These are phyloP conservation scores for Saccostrea cuccullata DNA, from an alignment of 1,140 invertebrate species.

Conservation along the genomic window DNA sequence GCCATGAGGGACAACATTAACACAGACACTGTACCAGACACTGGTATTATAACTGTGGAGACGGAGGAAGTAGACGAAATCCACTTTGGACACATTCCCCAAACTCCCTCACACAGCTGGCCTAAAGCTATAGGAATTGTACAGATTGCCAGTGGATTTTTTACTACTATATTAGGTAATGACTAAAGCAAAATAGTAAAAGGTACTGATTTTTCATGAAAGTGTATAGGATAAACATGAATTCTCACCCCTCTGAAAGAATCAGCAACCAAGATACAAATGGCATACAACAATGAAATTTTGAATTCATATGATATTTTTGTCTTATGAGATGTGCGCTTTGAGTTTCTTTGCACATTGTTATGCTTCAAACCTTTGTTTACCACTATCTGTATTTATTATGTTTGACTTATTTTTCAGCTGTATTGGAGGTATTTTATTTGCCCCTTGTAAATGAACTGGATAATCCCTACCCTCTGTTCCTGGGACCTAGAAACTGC, in stretches of 20 bases:
- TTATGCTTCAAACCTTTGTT: too few relatives aligned
- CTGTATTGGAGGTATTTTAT: slow-evolving; percentile 56
- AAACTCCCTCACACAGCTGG: slow-evolving; percentile 55
- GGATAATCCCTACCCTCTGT: slow-evolving; percentile 30
- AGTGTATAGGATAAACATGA: too few relatives aligned
- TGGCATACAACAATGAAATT: too few relatives aligned
- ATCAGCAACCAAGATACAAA: too few relatives aligned
- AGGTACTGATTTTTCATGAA: neutral
- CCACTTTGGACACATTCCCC: slow-evolving; percentile 36
- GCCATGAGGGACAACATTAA: slow-evolving; percentile 1
- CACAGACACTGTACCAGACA: neutral
- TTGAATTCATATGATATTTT: too few relatives aligned
- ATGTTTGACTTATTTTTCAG: slow-evolving; percentile 48
- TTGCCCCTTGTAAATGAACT: slow-evolving; percentile 56
- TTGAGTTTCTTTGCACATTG: too few relatives aligned
- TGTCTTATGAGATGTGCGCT: too few relatives aligned
- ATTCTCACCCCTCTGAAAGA: too few relatives aligned
- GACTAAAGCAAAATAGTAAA: neutral
- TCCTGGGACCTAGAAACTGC: slow-evolving; percentile 55
- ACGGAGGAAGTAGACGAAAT: neutral
- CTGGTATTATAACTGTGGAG: neutral
- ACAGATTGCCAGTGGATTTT: slow-evolving; percentile 51
- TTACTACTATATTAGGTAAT: slow-evolving; percentile 53
- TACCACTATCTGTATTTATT: too few relatives aligned
- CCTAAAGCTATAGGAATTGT: slow-evolving; percentile 51